Evolutionary conservation across 2,888 invertebrate species (phyloP).

Genomic region (Eupithecia inturbata): DNA sequence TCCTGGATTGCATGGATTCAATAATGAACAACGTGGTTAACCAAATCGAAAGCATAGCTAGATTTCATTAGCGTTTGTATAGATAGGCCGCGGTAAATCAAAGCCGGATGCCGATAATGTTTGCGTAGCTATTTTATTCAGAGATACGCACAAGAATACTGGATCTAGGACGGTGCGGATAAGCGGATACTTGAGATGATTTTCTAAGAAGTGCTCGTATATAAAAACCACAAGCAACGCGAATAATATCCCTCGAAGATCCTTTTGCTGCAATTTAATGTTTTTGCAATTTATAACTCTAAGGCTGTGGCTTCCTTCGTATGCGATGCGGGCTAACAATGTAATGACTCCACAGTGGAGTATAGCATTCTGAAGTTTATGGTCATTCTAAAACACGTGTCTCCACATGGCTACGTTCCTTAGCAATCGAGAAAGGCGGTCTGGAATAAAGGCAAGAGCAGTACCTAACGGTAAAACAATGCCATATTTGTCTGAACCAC

Average conservation of each 20-base stretch:
- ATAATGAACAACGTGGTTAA: constrained; percentile 46
- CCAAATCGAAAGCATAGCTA: constrained; percentile 31
- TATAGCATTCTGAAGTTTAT: constrained; percentile 51
- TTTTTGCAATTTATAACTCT: constrained; percentile 66
- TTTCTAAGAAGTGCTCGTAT: constrained; percentile 52
- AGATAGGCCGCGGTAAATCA: background rate
- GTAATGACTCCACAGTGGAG: constrained; percentile 46
- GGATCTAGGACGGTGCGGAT: constrained; percentile 28
- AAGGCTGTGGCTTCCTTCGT: constrained; percentile 46
- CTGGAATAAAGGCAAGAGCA: constrained; percentile 30
- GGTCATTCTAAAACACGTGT: constrained; percentile 48
- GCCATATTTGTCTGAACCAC: constrained; percentile 54
- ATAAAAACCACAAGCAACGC: constrained; percentile 68
- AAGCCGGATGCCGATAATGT: background rate
- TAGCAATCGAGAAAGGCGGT: constrained; percentile 18
- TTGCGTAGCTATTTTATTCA: constrained; percentile 34
- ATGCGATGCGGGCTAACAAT: constrained; percentile 62
- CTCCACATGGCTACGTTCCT: constrained; percentile 24
- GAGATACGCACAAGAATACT: constrained; percentile 48
- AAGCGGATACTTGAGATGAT: constrained; percentile 60
- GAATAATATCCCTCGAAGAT: constrained; percentile 59
- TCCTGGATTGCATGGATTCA: constrained; percentile 70
- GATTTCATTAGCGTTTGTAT: constrained; percentile 3
- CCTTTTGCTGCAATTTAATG: too few relatives aligned
- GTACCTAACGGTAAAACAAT: constrained; percentile 58